Conservation (phyloP, 1,140 invertebrate species). For the Lethocerus indicus region DNA sequence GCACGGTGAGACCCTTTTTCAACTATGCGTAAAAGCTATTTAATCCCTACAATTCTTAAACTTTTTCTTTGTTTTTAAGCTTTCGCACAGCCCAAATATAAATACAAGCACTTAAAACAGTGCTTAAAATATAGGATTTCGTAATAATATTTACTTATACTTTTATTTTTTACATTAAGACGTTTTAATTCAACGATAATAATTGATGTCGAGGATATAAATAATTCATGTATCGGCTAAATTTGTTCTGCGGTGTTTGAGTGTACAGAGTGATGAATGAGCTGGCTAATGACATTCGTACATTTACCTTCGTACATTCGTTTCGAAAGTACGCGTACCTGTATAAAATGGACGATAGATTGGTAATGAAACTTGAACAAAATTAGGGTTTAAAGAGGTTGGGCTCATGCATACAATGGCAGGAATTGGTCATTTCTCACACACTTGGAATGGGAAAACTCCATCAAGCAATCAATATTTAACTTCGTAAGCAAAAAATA, state of each 20-base stretch:
- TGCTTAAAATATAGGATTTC: conserved; percentile 20
- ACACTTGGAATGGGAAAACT: conserved; percentile 11
- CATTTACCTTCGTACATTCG: too few relatives aligned
- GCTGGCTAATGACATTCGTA: conserved; percentile 8
- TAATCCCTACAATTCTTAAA: conserved; percentile 17
- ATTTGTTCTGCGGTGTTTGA: conserved; percentile 16
- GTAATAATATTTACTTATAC: conserved; percentile 14
- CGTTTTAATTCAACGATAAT: conserved; percentile 17
- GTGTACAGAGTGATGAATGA: conserved; percentile 13
- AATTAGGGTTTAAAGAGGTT: conserved; percentile 10
- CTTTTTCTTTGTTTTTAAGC: conserved; percentile 18
- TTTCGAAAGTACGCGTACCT: too few relatives aligned
- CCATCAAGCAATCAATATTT: conserved; percentile 4
- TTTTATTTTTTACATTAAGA: conserved; percentile 15
- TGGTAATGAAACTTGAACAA: too few relatives aligned
- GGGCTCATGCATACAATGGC: conserved; percentile 14
- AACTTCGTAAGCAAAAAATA: conserved; percentile 5
- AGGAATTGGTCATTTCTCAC: conserved; percentile 11
- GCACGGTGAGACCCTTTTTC: conserved; percentile 11
- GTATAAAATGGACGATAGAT: not conserved
- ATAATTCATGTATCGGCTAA: conserved; percentile 14
- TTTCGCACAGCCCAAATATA: conserved; percentile 22
- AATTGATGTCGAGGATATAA: conserved; percentile 16
- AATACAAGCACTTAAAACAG: conserved; percentile 23
- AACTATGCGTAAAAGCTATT: conserved; percentile 19